phyloP scores from a whole-genome alignment of 2,113 vertebrate species.

The Vicugna pacos region DNA sequence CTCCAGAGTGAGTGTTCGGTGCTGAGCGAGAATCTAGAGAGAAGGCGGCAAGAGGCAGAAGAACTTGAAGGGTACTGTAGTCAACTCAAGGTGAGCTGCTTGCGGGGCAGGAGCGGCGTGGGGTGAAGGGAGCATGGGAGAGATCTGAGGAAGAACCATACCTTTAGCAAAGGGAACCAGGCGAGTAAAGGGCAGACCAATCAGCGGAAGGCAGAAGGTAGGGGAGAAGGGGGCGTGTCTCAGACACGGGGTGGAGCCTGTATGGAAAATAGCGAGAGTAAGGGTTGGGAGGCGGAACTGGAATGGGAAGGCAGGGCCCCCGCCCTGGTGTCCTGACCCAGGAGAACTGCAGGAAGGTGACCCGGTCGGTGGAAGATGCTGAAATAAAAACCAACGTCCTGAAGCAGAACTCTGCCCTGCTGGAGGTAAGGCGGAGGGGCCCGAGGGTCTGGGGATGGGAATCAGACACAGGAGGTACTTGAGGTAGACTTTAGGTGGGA shows the following conservation, averaged over 20 bases:
- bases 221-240: too few relatives aligned
- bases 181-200: background rate
- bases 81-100: slow-evolving; percentile 77
- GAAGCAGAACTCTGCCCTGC: slow-evolving; percentile 82
- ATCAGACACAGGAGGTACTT: accelerated
- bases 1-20: slow-evolving; percentile 80
- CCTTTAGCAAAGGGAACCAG: background rate
- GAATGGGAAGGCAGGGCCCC: slow-evolving; percentile 70
- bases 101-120: background rate
- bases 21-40: slow-evolving; percentile 83
- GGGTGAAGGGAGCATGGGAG: background rate
- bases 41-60: slow-evolving; percentile 80
- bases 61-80: slow-evolving; percentile 81
- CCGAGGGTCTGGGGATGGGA: background rate
- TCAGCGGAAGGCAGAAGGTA: background rate
- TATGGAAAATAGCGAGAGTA: background rate
- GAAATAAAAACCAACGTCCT: slow-evolving; percentile 84
- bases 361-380: slow-evolving; percentile 81
- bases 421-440: slow-evolving; percentile 73
- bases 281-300: background rate
- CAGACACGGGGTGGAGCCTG: background rate
- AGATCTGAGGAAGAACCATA: background rate
- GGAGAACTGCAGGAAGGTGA: slow-evolving; percentile 85
- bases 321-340: slow-evolving; percentile 70
- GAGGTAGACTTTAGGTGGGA: background rate